Evolutionary conservation across 2,113 vertebrate species (phyloP).

Genomic region (Cyanoliseus patagonus): DNA sequence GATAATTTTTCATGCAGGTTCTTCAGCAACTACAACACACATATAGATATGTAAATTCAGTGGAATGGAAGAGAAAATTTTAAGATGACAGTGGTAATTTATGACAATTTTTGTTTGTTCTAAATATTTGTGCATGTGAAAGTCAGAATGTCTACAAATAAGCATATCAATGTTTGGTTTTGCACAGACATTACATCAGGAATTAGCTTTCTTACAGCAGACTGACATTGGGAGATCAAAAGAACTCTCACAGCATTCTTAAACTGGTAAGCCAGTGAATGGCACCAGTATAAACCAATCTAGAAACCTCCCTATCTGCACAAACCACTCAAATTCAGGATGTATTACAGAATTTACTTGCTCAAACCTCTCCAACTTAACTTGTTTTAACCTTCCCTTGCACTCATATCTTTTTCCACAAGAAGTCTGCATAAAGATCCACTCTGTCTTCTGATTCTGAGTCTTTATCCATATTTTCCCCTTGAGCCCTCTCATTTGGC

Average conservation of each 20-base stretch:
- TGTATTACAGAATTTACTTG: neutral
- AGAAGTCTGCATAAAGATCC: neutral
- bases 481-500: neutral
- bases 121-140: neutral
- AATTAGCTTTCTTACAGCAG: neutral
- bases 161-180: neutral
- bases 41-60: neutral
- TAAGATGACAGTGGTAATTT: neutral
- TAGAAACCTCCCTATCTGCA: neutral
- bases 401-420: accelerated
- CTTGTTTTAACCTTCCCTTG: neutral
- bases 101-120: neutral
- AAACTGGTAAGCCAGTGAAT: neutral
- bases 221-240: neutral
- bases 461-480: neutral
- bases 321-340: neutral
- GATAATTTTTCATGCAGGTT: neutral
- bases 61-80: neutral
- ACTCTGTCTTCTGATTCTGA: neutral
- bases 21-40: neutral
- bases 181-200: neutral
- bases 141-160: neutral
- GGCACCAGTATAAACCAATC: neutral
- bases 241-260: slow-evolving; percentile 7
- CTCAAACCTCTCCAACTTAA: neutral